A percentile compares a stretch with the other conserved stretches of the same genome.
These are phyloP conservation scores for Oligia strigilis DNA, from an alignment of 2,888 invertebrate species.

Conservation along the genomic window DNA sequence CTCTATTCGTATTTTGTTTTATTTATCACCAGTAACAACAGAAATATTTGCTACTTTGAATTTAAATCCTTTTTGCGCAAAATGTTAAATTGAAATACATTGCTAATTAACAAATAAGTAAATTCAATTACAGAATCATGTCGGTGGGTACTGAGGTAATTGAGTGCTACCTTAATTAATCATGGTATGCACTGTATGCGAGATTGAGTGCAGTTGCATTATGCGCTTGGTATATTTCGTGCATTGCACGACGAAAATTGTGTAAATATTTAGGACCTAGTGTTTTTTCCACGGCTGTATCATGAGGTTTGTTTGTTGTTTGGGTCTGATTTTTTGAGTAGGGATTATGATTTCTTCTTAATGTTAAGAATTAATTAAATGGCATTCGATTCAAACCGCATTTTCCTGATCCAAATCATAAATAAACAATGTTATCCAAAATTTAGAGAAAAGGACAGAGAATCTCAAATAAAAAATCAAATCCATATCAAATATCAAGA, in stretches of 20 bases:
- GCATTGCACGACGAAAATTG: background rate
- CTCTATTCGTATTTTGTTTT: background rate
- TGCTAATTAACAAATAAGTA: slow-evolving; percentile 59
- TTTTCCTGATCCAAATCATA: background rate
- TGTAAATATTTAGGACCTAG: background rate
- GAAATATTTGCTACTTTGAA: background rate
- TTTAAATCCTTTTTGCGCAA: slow-evolving; percentile 36
- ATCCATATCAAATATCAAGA: background rate
- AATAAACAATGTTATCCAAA: background rate
- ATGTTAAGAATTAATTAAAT: background rate
- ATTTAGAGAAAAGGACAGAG: background rate
- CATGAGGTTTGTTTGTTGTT: background rate
- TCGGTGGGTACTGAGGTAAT: slow-evolving; percentile 63
- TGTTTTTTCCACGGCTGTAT: background rate
- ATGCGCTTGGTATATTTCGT: slow-evolving; percentile 3
- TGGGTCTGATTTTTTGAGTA: background rate
- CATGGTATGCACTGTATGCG: slow-evolving; percentile 55
- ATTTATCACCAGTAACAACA: background rate
- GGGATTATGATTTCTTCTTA: background rate
- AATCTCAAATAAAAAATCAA: background rate
- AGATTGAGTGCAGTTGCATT: slow-evolving; percentile 53
- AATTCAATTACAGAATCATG: slow-evolving; percentile 70
- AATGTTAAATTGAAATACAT: slow-evolving; percentile 53
- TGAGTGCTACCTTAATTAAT: slow-evolving; percentile 70
- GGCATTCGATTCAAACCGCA: background rate